phyloP scores from a whole-genome alignment of 2,113 vertebrate species.

The Pterocles orientalis region DNA sequence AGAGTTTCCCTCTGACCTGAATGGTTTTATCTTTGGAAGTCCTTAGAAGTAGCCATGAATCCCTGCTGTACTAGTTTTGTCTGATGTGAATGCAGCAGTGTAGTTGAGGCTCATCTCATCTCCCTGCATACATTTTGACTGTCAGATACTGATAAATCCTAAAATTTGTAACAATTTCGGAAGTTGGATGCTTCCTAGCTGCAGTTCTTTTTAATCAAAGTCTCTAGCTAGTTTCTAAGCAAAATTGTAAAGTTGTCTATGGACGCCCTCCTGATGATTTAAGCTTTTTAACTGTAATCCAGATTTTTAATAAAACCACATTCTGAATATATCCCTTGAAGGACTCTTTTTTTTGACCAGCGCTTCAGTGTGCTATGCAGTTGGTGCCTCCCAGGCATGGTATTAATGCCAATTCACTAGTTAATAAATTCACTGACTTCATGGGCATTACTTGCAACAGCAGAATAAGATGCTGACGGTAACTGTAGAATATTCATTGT shows the following conservation, averaged over 20 bases:
- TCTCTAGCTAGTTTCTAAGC: not conserved
- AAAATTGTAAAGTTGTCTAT: not conserved
- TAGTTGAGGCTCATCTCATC: not conserved
- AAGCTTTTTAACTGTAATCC: conserved; percentile 43
- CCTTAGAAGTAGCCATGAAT: not conserved
- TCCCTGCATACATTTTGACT: not conserved
- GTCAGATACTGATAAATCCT: not conserved
- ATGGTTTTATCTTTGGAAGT: not conserved
- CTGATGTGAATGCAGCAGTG: not conserved
- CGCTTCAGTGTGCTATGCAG: not conserved
- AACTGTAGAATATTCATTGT: not conserved
- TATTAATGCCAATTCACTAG: not conserved
- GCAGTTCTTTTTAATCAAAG: not conserved
- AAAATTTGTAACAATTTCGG: not conserved
- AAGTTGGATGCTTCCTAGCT: not conserved
- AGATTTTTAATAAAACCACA: not conserved
- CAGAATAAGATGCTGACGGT: not conserved
- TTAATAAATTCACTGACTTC: not conserved
- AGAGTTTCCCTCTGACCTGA: not conserved
- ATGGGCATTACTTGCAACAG: not conserved
- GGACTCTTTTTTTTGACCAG: not conserved
- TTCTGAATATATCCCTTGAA: not conserved
- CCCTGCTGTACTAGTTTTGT: not conserved
- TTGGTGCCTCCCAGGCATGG: not conserved
- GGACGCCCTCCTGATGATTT: not conserved